Conservation (phyloP, 1,140 invertebrate genomes). For the Pogonognathellus flavescens region DNA sequence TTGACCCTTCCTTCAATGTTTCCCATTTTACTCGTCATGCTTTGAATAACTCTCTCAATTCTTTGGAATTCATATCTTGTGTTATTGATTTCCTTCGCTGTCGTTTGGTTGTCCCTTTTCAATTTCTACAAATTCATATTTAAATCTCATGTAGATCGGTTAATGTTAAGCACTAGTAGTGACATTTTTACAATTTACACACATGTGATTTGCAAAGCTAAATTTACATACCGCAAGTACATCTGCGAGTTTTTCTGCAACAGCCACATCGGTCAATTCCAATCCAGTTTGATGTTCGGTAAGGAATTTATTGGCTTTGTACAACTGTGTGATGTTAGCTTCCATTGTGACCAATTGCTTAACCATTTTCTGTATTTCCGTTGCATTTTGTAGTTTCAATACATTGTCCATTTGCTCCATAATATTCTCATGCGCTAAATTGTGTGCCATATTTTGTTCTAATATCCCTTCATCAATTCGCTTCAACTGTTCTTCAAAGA, state of each 20-base stretch:
- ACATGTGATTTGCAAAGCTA: too few relatives aligned
- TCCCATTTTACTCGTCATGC: background rate
- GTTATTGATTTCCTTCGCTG: background rate
- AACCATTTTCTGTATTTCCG: background rate
- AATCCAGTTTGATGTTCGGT: conserved; percentile 20
- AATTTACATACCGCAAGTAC: background rate
- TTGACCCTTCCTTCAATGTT: conserved; percentile 5
- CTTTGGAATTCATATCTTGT: background rate
- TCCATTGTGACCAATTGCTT: background rate
- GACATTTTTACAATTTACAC: too few relatives aligned
- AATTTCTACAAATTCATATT: background rate
- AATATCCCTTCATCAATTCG: conserved; percentile 52
- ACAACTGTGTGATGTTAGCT: conserved; percentile 50
- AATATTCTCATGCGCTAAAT: conserved; percentile 58
- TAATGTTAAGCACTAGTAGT: too few relatives aligned
- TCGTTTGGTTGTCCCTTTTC: conserved; percentile 31
- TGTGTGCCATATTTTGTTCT: conserved; percentile 59
- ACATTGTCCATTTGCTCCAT: conserved; percentile 51
- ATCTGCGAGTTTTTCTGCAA: background rate
- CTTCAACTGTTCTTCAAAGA: conserved; percentile 53
- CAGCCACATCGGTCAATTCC: background rate
- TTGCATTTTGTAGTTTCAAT: background rate
- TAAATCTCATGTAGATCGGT: too few relatives aligned
- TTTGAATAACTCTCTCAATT: background rate
- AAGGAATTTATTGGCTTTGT: conserved; percentile 51